Evolutionary conservation across 2,888 invertebrate species (phyloP).

Genomic region (Gryllus longicercus): DNA sequence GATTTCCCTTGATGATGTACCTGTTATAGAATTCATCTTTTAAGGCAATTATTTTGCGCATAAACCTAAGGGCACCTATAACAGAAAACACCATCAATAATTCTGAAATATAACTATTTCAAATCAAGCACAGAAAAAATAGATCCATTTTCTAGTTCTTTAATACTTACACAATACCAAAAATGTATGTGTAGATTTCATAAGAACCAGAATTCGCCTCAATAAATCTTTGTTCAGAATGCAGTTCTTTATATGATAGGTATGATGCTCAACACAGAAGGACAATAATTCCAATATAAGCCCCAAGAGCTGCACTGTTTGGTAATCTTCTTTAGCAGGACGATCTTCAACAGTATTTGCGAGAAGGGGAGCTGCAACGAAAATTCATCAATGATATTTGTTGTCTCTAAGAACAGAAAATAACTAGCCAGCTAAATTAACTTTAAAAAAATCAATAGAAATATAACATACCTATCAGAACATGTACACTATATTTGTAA

Average conservation of each 20-base stretch:
- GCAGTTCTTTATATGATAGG: slow-evolving; percentile 97
- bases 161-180: slow-evolving; percentile 73
- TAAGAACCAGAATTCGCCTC: slow-evolving; percentile 88
- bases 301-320: slow-evolving; percentile 91
- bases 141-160: neutral
- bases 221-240: slow-evolving; percentile 95
- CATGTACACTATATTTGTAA: slow-evolving; percentile 97
- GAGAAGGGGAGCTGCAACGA: slow-evolving; percentile 75
- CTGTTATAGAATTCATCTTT: slow-evolving; percentile 99
- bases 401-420: neutral
- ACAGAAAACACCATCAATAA: slow-evolving; percentile 31
- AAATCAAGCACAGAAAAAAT: neutral
- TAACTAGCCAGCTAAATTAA: too few relatives aligned
- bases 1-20: slow-evolving; percentile 89
- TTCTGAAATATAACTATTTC: neutral
- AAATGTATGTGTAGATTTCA: slow-evolving; percentile 96
- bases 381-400: neutral
- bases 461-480: slow-evolving; percentile 70
- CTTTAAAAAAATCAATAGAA: neutral
- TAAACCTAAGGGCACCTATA: slow-evolving; percentile 85
- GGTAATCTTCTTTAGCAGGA: slow-evolving; percentile 90
- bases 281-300: slow-evolving; percentile 92
- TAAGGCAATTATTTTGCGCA: slow-evolving; percentile 93
- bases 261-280: slow-evolving; percentile 99
- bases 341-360: slow-evolving; percentile 88